A percentile compares a stretch with the other conserved stretches of the same genome.
These are phyloP conservation scores for Telmatherina bonti DNA, from an alignment of 2,797 vertebrate genomes.

Conservation along the genomic window DNA sequence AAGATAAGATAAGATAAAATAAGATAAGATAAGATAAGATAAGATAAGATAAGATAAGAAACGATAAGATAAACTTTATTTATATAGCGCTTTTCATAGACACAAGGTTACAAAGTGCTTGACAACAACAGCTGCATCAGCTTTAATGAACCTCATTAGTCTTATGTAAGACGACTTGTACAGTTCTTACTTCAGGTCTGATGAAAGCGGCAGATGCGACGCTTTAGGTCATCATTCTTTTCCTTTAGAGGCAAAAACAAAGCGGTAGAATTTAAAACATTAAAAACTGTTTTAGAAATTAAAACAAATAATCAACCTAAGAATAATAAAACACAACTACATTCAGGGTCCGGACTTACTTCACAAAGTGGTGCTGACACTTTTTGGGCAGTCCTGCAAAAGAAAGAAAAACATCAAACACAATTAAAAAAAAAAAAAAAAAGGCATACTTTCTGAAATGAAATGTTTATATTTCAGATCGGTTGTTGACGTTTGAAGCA, in stretches of 20 bases:
- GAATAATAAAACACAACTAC: too few species aligned
- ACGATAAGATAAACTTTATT: too few species aligned
- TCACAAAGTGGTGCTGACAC: conserved; percentile 78
- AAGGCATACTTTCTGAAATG: not conserved
- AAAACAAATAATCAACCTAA: too few species aligned
- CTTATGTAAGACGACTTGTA: not conserved
- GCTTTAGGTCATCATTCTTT: conserved; percentile 22
- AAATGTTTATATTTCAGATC: not conserved
- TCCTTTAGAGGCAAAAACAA: conserved; percentile 39
- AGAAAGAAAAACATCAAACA: not conserved
- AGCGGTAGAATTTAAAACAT: conserved; percentile 3
- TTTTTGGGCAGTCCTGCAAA: conserved; percentile 79
- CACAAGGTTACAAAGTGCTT: too few species aligned
- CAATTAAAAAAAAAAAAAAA: not conserved
- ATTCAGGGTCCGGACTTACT: conserved; percentile 64
- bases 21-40: too few species aligned
- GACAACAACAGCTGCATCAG: not conserved
- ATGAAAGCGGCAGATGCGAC: not conserved
- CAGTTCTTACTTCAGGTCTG: conserved; percentile 30
- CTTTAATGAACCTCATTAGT: not conserved
- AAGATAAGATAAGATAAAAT: too few species aligned
- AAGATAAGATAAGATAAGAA: too few species aligned
- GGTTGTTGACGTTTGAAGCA: too few species aligned
- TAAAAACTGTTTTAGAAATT: not conserved
- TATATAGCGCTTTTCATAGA: too few species aligned